Base-by-base conservation (phyloP, 2,888 invertebrate genomes). In the Drosophila kanekoi region DNA sequence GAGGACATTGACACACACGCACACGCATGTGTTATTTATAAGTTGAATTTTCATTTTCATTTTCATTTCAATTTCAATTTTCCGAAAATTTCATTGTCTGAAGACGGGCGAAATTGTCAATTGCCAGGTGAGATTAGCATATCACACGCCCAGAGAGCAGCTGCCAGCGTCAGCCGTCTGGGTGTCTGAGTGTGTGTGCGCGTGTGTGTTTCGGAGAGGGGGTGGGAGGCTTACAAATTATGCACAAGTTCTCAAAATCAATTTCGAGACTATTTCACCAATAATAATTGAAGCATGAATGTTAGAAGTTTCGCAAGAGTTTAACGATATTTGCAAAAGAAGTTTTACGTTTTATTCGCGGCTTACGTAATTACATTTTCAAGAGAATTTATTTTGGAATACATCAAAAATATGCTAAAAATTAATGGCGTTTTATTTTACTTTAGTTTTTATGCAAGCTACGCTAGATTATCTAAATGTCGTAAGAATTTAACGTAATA, bases 1-100 rank as follows among this genome's bases (percentile, higher is more conserved):
- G 49, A 59, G 63, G 76, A 52, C 38, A 28, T 38, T 16, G 28
- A 13, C 28, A 18, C 47, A 51, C 23, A 23, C 52, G 18, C 79
- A 49, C 35, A 44, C 54, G 60, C 66, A 67, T 83, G 74, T 66
- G 56, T 69, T 71, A 78, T 87, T 87, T 72, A 71, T 78, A 83
- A 83, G 89, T 73, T 87, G 61, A 81, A 81, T 81, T 87, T 83
- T 86, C 80, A 83, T 81, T 87, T 83, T 86, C 80, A 83, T 81
- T 79, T 79, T 71, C 77, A 77, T 83, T 77, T 74, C 56, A 60
- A 63, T 69, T 81, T 69, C 61, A 76, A 78, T 72, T 77, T 79
- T 67, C 52, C 16, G 45, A 68, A 81, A 78, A 68, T 87, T 77
- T 89, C 76, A 84, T 84, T 89, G 85, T 89, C 82, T 89, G 89